Conservation (phyloP, 2,888 invertebrate species). For the Perizoma affinitatum region DNA sequence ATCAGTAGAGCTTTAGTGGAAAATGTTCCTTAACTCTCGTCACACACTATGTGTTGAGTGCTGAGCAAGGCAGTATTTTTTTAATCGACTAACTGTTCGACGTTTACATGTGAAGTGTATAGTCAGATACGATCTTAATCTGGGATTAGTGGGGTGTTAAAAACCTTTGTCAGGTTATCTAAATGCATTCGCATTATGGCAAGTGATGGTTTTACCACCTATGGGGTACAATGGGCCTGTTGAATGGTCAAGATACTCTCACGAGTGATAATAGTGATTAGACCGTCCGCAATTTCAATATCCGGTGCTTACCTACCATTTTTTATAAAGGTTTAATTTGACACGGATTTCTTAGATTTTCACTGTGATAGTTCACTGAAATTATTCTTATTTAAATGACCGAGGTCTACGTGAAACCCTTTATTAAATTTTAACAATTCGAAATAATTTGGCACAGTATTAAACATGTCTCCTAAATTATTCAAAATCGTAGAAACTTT, state of each 20-base stretch:
- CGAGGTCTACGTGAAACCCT: no score
- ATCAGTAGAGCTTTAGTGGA: neutral
- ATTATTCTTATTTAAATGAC: no score
- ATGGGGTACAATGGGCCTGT: constrained; percentile 57
- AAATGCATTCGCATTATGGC: constrained; percentile 47
- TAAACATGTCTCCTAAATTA: no score
- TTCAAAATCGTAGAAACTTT: no score
- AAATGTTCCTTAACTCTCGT: neutral
- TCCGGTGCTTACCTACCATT: constrained; percentile 11
- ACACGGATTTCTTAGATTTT: no score
- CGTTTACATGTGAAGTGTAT: constrained; percentile 76
- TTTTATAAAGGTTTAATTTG: no score
- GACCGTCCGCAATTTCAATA: constrained; percentile 14
- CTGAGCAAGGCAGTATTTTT: constrained; percentile 24
- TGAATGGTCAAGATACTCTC: constrained; percentile 65
- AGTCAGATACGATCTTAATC: constrained; percentile 77
- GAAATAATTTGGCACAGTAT: no score
- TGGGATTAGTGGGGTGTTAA: constrained; percentile 68
- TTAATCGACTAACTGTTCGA: constrained; percentile 66
- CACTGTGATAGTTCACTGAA: no score
- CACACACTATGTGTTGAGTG: neutral
- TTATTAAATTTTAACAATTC: no score
- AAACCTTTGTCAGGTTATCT: constrained; percentile 66
- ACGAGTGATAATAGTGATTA: constrained; percentile 55
- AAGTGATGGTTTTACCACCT: constrained; percentile 66